Evolutionary conservation across 2,113 vertebrate genomes (phyloP).

Genomic region (Abramis brama): DNA sequence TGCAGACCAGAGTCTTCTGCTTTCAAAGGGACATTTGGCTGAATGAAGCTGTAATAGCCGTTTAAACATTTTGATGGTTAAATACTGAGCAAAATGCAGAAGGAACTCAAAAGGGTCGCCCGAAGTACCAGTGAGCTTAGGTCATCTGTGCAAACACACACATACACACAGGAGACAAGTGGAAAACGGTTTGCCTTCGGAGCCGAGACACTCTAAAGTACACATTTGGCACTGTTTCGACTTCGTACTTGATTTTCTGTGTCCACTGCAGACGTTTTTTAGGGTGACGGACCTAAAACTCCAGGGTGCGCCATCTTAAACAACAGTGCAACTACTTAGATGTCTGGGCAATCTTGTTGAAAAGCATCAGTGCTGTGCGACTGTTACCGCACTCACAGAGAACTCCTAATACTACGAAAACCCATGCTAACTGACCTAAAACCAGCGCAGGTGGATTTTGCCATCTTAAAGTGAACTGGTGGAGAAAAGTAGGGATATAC

Average conservation of each 20-base stretch:
- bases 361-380: not conserved
- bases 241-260: not conserved
- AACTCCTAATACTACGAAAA: conserved; percentile 11
- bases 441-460: conserved; percentile 27
- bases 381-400: not conserved
- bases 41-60: not conserved
- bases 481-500: not conserved
- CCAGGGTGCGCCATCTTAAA: conserved; percentile 7
- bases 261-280: not conserved
- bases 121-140: conserved; percentile 10
- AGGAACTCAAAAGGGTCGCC: not conserved
- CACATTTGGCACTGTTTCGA: conserved; percentile 33
- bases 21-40: not conserved
- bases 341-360: not conserved
- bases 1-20: not conserved
- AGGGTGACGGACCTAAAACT: conserved; percentile 26
- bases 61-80: not conserved
- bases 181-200: conserved; percentile 1
- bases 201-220: not conserved
- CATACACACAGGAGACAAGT: not conserved
- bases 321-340: not conserved
- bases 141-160: conserved; percentile 19
- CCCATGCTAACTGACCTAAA: conserved; percentile 6
- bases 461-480: conserved; percentile 10
- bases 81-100: conserved; percentile 26